These are phyloP conservation scores for Promerops cafer DNA, from an alignment of 2,113 vertebrate species.

Conservation along the genomic window DNA sequence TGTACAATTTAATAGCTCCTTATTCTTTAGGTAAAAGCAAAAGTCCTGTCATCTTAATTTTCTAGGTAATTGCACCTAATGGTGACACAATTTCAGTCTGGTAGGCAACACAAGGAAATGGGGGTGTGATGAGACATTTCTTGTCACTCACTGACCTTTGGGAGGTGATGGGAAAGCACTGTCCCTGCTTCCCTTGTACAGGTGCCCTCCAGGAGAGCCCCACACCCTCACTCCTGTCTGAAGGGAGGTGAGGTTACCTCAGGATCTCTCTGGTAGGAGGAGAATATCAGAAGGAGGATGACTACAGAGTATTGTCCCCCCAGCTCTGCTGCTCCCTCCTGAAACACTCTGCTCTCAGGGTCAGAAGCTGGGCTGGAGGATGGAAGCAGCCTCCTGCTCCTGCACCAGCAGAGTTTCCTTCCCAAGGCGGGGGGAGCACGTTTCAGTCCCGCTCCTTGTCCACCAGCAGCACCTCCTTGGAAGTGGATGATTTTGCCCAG, in stretches of 20 bases:
- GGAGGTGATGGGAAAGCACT: neutral
- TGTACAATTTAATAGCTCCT: neutral
- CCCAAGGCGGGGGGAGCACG: accelerated
- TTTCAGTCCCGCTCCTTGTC: neutral
- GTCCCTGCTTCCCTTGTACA: neutral
- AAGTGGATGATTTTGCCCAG: neutral
- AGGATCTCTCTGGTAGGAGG: neutral
- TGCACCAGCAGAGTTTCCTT: accelerated
- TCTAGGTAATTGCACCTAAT: neutral
- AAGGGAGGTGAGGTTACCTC: accelerated
- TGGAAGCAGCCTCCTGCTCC: neutral
- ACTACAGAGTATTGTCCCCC: accelerated
- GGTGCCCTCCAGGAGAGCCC: neutral
- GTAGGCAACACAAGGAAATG: neutral
- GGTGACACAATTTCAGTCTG: neutral
- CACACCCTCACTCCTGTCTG: neutral
- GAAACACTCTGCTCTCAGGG: neutral
- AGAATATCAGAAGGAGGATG: neutral
- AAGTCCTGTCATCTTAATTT: neutral
- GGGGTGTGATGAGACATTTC: neutral
- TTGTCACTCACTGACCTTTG: neutral
- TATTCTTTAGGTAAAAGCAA: neutral
- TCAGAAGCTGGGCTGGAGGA: neutral
- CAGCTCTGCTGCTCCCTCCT: neutral
- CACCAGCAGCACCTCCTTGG: accelerated